A percentile compares a stretch with the other conserved stretches of the same genome.
Conservation (phyloP, 2,888 invertebrate species). For the Chromoteleia sp. region DNA sequence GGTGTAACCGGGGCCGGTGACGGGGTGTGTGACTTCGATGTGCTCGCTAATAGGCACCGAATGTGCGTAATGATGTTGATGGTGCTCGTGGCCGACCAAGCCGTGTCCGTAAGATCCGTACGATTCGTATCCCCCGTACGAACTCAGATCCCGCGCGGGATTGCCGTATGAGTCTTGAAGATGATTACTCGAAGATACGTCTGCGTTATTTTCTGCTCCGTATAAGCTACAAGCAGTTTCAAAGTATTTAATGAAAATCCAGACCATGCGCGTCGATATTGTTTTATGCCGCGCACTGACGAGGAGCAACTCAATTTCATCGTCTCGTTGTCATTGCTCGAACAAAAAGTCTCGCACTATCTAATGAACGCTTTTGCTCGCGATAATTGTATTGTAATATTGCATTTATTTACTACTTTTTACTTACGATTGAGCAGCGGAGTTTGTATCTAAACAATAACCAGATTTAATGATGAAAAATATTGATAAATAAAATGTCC, state of each 20-base stretch:
- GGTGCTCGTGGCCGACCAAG: conserved; percentile 53
- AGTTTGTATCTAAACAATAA: conserved; percentile 55
- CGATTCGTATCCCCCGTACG: conserved; percentile 20
- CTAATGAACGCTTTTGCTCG: conserved; percentile 14
- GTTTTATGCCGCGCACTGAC: conserved; percentile 39
- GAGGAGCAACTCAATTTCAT: conserved; percentile 43
- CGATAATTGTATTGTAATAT: conserved; percentile 5
- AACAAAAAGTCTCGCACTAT: conserved; percentile 16
- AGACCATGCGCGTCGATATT: conserved; percentile 32
- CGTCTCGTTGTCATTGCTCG: conserved; percentile 15
- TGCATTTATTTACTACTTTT: conserved; percentile 4
- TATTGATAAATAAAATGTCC: conserved; percentile 61
- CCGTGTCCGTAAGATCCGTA: conserved; percentile 37
- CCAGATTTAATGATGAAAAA: conserved; percentile 56
- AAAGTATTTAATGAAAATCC: conserved; percentile 41
- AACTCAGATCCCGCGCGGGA: conserved; percentile 18
- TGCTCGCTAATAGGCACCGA: conserved; percentile 87
- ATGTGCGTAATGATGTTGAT: conserved; percentile 84
- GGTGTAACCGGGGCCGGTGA: conserved; percentile 88
- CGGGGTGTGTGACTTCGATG: conserved; percentile 88
- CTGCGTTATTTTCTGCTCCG: conserved; percentile 55
- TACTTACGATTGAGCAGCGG: conserved; percentile 62
- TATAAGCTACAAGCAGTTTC: conserved; percentile 58
- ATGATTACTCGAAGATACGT: conserved; percentile 42
- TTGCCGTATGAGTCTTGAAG: conserved; percentile 68